phyloP scores from a whole-genome alignment of 2,113 vertebrate species.

The Entosphenus tridentatus region DNA sequence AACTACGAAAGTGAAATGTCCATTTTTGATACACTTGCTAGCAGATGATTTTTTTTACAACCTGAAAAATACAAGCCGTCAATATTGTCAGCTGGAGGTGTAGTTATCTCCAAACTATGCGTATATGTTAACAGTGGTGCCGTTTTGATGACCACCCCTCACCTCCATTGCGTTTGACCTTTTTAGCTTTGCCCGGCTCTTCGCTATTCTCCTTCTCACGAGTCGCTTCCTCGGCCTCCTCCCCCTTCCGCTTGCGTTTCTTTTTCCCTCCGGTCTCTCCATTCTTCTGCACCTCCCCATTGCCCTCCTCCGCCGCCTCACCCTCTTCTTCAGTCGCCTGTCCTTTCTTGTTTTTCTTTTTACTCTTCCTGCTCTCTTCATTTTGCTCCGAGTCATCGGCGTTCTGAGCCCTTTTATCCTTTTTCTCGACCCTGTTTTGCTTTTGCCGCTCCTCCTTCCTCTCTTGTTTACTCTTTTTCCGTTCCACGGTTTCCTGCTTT shows the following conservation, averaged over 20 bases:
- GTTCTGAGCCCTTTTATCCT: slow-evolving; percentile 19
- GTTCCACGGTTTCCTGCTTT: no score
- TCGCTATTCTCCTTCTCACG: neutral
- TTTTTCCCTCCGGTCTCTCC: slow-evolving; percentile 13
- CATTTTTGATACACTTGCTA: slow-evolving; percentile 9
- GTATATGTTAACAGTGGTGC: no score
- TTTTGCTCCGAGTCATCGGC: slow-evolving; percentile 9
- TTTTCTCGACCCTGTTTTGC: slow-evolving; percentile 31
- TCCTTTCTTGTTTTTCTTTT: slow-evolving; percentile 8
- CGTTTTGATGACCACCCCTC: no score
- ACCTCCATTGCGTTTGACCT: neutral
- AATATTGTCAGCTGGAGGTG: slow-evolving; percentile 18
- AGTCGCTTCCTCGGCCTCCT: neutral
- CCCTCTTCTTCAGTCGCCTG: slow-evolving; percentile 1
- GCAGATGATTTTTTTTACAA: slow-evolving; percentile 12
- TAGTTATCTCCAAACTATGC: slow-evolving; percentile 7
- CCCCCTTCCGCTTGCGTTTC: neutral
- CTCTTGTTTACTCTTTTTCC: slow-evolving; percentile 44
- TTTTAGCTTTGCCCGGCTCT: neutral
- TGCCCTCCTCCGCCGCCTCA: slow-evolving; percentile 12
- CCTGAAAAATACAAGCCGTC: slow-evolving; percentile 18
- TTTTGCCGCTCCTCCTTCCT: slow-evolving; percentile 45
- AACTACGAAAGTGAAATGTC: no score
- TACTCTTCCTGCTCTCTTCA: slow-evolving; percentile 23
- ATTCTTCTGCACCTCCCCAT: slow-evolving; percentile 17